Percentiles rank a stretch among this genome's conserved stretches.
phyloP scores from a whole-genome alignment of 2,888 invertebrate genomes.

The Dicroscelio sp. region DNA sequence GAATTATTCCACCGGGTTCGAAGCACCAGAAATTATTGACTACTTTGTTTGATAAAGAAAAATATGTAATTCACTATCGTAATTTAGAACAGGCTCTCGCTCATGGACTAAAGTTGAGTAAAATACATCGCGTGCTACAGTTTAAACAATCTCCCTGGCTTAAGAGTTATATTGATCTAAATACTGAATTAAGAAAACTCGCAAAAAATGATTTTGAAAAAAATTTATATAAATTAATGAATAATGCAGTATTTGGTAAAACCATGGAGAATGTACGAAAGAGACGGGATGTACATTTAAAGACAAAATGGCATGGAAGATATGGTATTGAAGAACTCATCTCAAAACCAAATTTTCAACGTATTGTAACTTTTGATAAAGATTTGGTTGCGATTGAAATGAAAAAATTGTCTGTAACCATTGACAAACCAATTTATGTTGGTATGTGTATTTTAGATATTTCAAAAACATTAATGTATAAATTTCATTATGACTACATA shows the following conservation, averaged over 20 bases:
- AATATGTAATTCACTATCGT: neutral
- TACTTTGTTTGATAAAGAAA: neutral
- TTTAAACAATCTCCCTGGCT: constrained; percentile 8
- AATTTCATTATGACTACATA: constrained; percentile 31
- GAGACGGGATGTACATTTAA: neutral
- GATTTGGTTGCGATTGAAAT: constrained; percentile 14
- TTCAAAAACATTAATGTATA: constrained; percentile 18
- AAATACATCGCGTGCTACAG: neutral
- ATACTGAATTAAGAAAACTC: neutral
- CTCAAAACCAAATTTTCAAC: constrained; percentile 20
- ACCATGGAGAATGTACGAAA: constrained; percentile 2
- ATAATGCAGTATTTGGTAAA: constrained; percentile 26
- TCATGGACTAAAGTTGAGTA: neutral
- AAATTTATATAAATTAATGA: constrained; percentile 34
- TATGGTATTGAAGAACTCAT: neutral
- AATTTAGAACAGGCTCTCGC: constrained; percentile 6
- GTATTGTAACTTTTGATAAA: neutral
- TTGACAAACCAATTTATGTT: constrained; percentile 26
- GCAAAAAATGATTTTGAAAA: constrained; percentile 5
- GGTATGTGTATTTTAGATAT: constrained; percentile 23
- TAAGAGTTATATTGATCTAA: constrained; percentile 18
- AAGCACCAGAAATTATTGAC: neutral
- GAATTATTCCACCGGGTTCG: neutral
- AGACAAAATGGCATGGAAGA: neutral
- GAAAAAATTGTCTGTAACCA: constrained; percentile 80